Base-by-base conservation (phyloP, 2,797 vertebrate species). In the Simalia tracyae region DNA sequence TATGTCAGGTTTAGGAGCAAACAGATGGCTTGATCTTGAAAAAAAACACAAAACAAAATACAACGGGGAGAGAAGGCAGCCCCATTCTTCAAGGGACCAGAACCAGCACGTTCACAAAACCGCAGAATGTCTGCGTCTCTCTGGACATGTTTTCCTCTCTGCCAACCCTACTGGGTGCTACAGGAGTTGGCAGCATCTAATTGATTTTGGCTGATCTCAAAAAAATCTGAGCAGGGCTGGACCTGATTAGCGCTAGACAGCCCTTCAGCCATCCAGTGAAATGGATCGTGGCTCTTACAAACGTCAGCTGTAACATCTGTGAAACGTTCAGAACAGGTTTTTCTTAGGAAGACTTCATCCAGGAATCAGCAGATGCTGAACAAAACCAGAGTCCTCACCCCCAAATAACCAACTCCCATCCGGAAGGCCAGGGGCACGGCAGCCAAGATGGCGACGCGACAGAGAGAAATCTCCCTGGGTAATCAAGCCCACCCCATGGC, bases 11-110 rank as follows among this genome's bases (percentile, higher is more conserved):
- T 63, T 22, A 15, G 42, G 26, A 90, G 66, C 91, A 92, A 87
- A 92, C 92, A 92, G 92, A 92, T 81, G 92, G 89, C 57, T 76
- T 4, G 63, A 28, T 54, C 81, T n/a, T 10, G 8, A n/a, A 54
- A 59, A 14, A 22, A 42, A 1, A 63, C 5, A 57, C 88, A 56
- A 76, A 89, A 92, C 76, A 63, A 28, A 76, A 86, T 66, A 63
- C 56, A 1, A 31, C 1, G 36, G 64, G 60, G 60, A n/a, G 24
- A 6, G 76, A 22, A 26, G 4, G 9, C 56, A 57, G 8, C 24
- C 2, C 1, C 1, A 4, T 56, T 28, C n/a, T 42, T 24, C 46
- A 2, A 19, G n/a, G 76, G n/a, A 42, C 22, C 8, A 31, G 50
- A 28, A 24, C 42, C 2, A 19, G 2, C 3, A 12, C 19, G n/a